Percentiles rank a stretch among this genome's conserved stretches.
Conservation (phyloP, 2,113 vertebrate species). For the Plotosus lineatus region DNA sequence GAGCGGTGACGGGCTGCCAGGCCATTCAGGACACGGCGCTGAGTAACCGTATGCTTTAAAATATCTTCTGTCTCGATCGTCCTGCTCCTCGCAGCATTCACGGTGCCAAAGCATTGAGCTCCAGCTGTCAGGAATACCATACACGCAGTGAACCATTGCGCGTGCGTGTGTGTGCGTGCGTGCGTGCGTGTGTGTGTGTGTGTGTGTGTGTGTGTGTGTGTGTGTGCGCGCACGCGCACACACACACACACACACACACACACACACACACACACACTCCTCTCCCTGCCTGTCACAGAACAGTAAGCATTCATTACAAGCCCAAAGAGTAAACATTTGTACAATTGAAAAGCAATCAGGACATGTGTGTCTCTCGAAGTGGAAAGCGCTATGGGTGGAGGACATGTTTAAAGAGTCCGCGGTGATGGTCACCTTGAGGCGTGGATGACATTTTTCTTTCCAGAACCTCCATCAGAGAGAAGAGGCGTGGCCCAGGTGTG, state of each 20-base stretch:
- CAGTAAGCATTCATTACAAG: not conserved
- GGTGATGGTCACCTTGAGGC: not conserved
- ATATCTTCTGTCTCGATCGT: not conserved
- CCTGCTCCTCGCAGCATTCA: not conserved
- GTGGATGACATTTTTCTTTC: not conserved
- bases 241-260: no score
- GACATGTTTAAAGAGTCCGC: not conserved
- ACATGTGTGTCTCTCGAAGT: constrained; percentile 53
- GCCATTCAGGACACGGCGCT: not conserved
- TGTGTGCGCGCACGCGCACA: no score
- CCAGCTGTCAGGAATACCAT: constrained; percentile 1
- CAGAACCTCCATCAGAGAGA: not conserved
- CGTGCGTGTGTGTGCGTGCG: not conserved
- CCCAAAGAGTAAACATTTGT: constrained; percentile 30
- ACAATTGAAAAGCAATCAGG: constrained; percentile 49
- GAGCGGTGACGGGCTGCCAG: constrained; percentile 11
- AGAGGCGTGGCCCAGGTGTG: not conserved
- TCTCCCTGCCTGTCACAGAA: not conserved
- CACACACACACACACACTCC: no score
- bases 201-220: no score
- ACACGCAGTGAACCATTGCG: not conserved
- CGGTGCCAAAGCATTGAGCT: constrained; percentile 3
- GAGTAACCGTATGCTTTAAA: constrained; percentile 1
- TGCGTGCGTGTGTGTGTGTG: not conserved
- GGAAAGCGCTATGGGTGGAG: constrained; percentile 26